Evolutionary conservation across 2,888 invertebrate genomes (phyloP).

Genomic region (Malthinus seriepunctatus): DNA sequence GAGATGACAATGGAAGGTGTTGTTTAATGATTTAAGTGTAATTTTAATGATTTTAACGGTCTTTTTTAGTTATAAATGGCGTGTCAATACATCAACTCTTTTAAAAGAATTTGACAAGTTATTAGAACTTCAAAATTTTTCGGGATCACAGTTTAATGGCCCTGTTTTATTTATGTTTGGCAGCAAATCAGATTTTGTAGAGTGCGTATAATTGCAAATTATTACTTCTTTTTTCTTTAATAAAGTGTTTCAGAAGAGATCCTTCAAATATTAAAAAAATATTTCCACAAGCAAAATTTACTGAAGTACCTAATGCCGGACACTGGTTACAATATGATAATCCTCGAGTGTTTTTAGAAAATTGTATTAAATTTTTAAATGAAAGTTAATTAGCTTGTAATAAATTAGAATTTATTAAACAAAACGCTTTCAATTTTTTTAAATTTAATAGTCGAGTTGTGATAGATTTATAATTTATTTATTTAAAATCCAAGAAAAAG

Average conservation of each 20-base stretch:
- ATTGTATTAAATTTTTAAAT: constrained; percentile 66
- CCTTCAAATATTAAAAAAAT: constrained; percentile 42
- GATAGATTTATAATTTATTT: too few relatives aligned
- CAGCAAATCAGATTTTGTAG: constrained; percentile 76
- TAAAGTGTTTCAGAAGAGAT: neutral
- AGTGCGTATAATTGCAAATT: constrained; percentile 53
- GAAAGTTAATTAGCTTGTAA: constrained; percentile 2
- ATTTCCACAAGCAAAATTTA: constrained; percentile 73
- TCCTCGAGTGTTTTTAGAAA: constrained; percentile 74
- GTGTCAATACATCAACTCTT: constrained; percentile 69
- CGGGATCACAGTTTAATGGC: constrained; percentile 52
- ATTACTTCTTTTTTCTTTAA: neutral
- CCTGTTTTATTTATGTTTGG: constrained; percentile 87
- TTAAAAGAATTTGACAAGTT: neutral
- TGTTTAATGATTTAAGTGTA: neutral
- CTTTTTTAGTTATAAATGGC: constrained; percentile 69
- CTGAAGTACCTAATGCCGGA: constrained; percentile 78
- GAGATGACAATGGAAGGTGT: constrained; percentile 46
- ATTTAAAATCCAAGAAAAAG: too few relatives aligned
- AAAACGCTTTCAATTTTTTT: too few relatives aligned
- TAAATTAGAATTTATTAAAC: neutral
- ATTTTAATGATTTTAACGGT: neutral
- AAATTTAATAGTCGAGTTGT: too few relatives aligned
- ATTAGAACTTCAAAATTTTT: neutral
- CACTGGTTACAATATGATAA: constrained; percentile 95